phyloP scores from a whole-genome alignment of 2,797 vertebrate species.

The Apogon talboti region DNA sequence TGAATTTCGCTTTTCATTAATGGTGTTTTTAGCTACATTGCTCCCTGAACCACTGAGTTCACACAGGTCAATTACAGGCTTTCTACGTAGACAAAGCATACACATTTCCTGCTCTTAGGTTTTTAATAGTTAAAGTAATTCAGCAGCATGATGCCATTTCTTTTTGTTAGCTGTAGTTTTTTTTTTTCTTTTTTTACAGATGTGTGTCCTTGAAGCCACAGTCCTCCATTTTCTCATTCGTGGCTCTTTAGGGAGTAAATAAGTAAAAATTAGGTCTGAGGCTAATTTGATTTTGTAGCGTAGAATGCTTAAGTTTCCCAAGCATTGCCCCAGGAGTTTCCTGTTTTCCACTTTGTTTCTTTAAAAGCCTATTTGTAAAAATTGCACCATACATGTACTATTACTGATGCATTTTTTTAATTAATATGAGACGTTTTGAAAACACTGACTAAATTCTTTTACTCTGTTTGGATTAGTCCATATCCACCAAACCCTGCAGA shows the following conservation, averaged over 20 bases:
- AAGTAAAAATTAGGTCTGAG: slow-evolving; percentile 5
- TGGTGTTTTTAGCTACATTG: no score
- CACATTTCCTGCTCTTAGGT: no score
- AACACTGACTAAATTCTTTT: slow-evolving; percentile 10
- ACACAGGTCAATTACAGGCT: no score
- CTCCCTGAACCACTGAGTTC: no score
- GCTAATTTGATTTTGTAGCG: slow-evolving; percentile 2
- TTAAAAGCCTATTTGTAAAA: slow-evolving; percentile 22
- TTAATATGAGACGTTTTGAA: slow-evolving; percentile 8
- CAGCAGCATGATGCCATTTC: neutral
- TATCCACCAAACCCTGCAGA: slow-evolving; percentile 13
- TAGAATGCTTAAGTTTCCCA: slow-evolving; percentile 5
- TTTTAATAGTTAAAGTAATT: neutral
- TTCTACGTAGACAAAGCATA: no score
- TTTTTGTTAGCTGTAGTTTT: neutral
- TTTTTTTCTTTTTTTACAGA: neutral
- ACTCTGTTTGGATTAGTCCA: slow-evolving; percentile 14
- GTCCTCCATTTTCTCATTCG: neutral
- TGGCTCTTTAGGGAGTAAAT: neutral
- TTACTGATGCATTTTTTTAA: neutral
- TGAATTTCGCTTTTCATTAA: neutral
- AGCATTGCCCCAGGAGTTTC: neutral
- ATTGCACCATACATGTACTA: slow-evolving; percentile 1
- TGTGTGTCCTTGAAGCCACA: neutral
- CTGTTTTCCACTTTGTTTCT: slow-evolving; percentile 14